Conservation (phyloP, 2,113 vertebrate genomes). For the Sporophila hypoxantha region DNA sequence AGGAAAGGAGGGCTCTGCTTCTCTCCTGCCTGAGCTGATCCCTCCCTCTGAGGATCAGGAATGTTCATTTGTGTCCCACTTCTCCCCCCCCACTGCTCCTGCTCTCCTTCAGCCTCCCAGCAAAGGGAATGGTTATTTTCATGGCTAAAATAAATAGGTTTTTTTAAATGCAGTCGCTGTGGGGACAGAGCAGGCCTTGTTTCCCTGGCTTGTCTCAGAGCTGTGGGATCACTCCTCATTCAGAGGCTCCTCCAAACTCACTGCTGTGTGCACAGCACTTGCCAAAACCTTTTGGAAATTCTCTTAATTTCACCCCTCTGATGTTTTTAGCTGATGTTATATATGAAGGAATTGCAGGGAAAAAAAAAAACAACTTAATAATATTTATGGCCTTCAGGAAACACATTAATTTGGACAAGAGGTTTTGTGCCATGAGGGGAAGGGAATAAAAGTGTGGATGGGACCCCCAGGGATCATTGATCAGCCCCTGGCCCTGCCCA, state of each 20-base stretch:
- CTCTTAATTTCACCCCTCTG: not conserved
- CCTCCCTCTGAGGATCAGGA: constrained; percentile 4
- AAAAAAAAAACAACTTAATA: not conserved
- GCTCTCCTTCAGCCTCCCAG: not conserved
- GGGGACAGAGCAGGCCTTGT: constrained; percentile 29
- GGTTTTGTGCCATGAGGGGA: not conserved
- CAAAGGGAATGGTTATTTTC: constrained; percentile 1
- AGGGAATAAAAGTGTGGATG: not conserved
- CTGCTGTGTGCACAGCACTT: not conserved
- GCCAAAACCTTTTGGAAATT: constrained; percentile 21
- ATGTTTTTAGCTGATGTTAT: constrained; percentile 24
- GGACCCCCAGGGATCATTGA: not conserved
- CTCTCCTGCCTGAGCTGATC: constrained; percentile 3
- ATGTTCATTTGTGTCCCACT: not conserved
- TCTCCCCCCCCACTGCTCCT: not conserved
- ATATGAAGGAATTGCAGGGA: not conserved
- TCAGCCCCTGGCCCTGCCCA: not conserved
- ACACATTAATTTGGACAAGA: not conserved
- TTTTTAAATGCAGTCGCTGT: not conserved
- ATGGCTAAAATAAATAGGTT: not conserved
- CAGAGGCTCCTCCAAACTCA: not conserved
- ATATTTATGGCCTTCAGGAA: not conserved
- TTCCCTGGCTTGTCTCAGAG: not conserved
- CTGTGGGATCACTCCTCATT: not conserved
- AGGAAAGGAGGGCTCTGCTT: not conserved